A percentile compares a stretch with the other conserved stretches of the same genome.
These are phyloP conservation scores for Cephalopholis sonnerati DNA, from an alignment of 2,113 vertebrate species.

Conservation along the genomic window DNA sequence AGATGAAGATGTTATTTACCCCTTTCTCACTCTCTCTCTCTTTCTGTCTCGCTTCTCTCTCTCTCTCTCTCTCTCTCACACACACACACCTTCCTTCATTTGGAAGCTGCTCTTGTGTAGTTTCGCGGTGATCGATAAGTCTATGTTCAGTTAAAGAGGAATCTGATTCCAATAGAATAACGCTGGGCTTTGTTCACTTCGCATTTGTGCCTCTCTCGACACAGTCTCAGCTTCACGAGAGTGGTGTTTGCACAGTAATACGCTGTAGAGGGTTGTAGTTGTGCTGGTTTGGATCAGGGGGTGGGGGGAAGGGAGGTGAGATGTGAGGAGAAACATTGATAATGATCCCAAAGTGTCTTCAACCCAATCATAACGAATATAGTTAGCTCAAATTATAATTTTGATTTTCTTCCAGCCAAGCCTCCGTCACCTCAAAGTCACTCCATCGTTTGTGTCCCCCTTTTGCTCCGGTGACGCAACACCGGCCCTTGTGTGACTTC, in stretches of 20 bases:
- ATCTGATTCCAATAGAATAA: conserved; percentile 83
- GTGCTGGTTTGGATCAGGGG: conserved; percentile 26
- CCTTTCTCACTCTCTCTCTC: conserved; percentile 44
- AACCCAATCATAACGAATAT: conserved; percentile 28
- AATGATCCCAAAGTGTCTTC: conserved; percentile 39
- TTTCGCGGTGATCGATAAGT: conserved; percentile 76
- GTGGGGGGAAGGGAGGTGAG: no score
- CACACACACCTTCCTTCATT: conserved; percentile 57
- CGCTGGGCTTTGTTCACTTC: conserved; percentile 74
- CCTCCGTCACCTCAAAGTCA: conserved; percentile 59
- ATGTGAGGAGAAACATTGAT: conserved; percentile 28
- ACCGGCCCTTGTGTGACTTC: conserved; percentile 86
- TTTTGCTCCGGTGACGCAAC: conserved; percentile 75
- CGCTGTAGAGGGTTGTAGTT: conserved; percentile 21
- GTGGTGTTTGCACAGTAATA: conserved; percentile 41
- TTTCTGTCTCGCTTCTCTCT: conserved; percentile 1
- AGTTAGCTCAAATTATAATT: not conserved
- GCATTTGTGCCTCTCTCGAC: conserved; percentile 59
- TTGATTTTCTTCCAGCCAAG: conserved; percentile 4
- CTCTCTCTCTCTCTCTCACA: conserved; percentile 7
- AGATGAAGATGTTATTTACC: conserved; percentile 80
- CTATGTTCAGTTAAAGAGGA: conserved; percentile 83
- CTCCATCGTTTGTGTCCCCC: conserved; percentile 75
- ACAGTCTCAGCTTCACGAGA: conserved; percentile 54
- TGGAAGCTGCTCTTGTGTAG: conserved; percentile 76